phyloP scores from a whole-genome alignment of 2,888 invertebrate species.

The Nymphalis urticae region DNA sequence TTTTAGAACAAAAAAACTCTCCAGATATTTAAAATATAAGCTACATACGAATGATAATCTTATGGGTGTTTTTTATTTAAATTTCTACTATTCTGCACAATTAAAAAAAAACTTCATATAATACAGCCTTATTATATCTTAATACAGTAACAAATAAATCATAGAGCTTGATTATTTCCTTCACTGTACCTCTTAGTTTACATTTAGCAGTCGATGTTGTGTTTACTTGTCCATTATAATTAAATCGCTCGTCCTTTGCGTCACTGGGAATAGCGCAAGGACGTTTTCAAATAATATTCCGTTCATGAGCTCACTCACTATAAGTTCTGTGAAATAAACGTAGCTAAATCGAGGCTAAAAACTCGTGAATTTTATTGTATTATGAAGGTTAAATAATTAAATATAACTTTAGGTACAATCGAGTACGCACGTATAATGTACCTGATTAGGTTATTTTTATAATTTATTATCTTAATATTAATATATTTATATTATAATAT shows the following conservation, averaged over 20 bases:
- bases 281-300: conserved; percentile 40
- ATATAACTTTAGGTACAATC: not conserved
- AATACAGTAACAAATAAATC: not conserved
- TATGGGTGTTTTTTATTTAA: no score
- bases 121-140: no score
- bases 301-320: conserved; percentile 16
- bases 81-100: no score
- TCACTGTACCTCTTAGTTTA: conserved; percentile 15
- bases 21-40: no score
- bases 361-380: not conserved
- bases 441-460: not conserved
- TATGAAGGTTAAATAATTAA: not conserved
- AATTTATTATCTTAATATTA: no score
- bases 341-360: not conserved
- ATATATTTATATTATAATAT: no score
- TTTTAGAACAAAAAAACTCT: no score
- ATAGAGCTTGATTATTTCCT: conserved; percentile 9
- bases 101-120: no score
- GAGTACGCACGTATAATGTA: not conserved
- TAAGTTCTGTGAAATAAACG: conserved; percentile 4
- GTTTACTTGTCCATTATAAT: conserved; percentile 52
- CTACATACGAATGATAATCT: no score
- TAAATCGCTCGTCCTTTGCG: conserved; percentile 49
- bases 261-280: conserved; percentile 46
- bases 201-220: conserved; percentile 20